phyloP scores from a whole-genome alignment of 92 coral and sea anemone species.

The Paramuricea clavata region DNA sequence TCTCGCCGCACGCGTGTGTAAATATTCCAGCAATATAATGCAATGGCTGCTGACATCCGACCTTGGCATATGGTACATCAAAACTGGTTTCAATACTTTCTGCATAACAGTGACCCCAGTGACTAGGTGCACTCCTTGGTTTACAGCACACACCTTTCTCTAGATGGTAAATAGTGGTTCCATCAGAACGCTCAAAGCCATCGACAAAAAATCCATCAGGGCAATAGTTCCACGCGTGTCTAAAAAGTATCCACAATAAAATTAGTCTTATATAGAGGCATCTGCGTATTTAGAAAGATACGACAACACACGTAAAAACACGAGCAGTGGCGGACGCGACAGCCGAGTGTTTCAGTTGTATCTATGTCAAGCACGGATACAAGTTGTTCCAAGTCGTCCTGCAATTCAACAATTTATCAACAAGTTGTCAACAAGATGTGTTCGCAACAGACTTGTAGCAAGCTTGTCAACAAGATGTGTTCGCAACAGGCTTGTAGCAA shows the following conservation, averaged over 20 bases:
- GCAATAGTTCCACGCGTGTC: not conserved
- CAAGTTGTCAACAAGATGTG: too few relatives aligned
- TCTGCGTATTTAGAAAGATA: too few relatives aligned
- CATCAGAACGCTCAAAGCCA: not conserved
- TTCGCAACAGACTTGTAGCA: too few relatives aligned
- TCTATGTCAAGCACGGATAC: too few relatives aligned
- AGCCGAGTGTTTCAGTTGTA: too few relatives aligned
- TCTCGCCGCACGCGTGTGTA: not conserved
- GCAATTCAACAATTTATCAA: too few relatives aligned
- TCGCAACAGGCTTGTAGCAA: too few relatives aligned
- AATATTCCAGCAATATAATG: not conserved
- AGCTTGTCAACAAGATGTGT: too few relatives aligned
- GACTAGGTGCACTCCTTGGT: not conserved
- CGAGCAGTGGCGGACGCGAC: too few relatives aligned
- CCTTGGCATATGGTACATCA: not conserved
- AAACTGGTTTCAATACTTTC: not conserved
- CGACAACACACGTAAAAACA: too few relatives aligned
- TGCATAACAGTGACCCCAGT: not conserved
- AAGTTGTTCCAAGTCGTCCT: too few relatives aligned
- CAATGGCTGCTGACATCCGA: not conserved
- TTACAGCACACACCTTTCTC: not conserved
- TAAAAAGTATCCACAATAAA: not conserved
- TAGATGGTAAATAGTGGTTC: not conserved
- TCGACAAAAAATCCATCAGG: not conserved
- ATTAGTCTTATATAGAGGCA: too few relatives aligned